Base-by-base conservation (phyloP, 1,140 invertebrate species). In the Drosophila sp. region DNA sequence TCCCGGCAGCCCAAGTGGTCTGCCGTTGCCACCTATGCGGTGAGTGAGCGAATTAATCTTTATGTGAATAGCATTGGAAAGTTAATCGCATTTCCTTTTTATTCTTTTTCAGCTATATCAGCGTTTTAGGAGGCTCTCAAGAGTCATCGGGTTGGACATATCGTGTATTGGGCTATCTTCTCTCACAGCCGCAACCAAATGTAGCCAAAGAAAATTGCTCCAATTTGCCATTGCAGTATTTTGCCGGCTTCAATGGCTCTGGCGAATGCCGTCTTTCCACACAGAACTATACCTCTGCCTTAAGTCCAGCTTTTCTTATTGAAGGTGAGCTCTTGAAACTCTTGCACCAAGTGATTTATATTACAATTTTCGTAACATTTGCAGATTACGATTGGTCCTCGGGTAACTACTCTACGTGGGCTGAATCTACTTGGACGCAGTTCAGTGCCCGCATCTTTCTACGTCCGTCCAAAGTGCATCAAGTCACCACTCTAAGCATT, bases 401-500 rank as follows among this genome's bases (percentile, higher is more conserved):
- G 0, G 95, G 95, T 2, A 47, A 94, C 68, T 98, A 96, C 92
- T 97, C 97, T 0, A 96, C 97, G 6, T 99, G 98, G 98, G 96
- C 97, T 25, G 98, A 99, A 93, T 98, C 97, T 2, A 94, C 96
- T 8, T 98, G 97, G 97, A 91, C 94, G 38, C 92, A 93, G 23
- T 93, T 97, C 66, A 95, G 94, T 65, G 94, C 97, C 29, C 93
- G 96, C 66, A 95, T 98, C 92, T 98, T 98, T 90, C 92, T 98
- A 4, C 94, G 96, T 80, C 96, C 97, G 60, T 94, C 96, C 38
- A 93, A 93, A 55, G 92, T 92, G 44, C 95, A 96, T 60, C 96
- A 97, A 93, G 92, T 93, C 10, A 80, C 94, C 5, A 96, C 95
- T 6, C 93, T 96, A 11, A 92, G 93, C 11, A 82, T 95, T 11